These are phyloP conservation scores for Lasiurus borealis DNA, from an alignment of 2,113 vertebrate species.

Conservation along the genomic window DNA sequence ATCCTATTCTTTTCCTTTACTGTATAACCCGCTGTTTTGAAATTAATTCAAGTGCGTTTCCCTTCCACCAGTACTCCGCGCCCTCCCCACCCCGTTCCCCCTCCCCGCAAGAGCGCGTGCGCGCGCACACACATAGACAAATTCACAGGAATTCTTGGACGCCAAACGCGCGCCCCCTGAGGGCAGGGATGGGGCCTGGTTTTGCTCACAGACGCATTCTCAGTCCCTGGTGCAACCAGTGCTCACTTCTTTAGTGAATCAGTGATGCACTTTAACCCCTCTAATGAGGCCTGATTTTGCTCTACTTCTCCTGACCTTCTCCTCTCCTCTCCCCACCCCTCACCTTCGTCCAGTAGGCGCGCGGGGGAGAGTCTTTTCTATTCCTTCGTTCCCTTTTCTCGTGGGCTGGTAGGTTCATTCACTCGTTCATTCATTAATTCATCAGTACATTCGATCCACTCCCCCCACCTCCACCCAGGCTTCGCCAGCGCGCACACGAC, in stretches of 20 bases:
- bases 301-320: not conserved
- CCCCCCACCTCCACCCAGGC: not conserved
- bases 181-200: not conserved
- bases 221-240: not conserved
- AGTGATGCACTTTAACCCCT: not conserved
- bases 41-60: not conserved
- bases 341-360: not conserved
- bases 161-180: not conserved
- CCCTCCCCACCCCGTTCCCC: no score
- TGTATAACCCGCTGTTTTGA: conserved; percentile 14
- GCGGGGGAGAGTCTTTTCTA: not conserved
- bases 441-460: not conserved
- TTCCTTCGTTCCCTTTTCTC: not conserved
- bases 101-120: not conserved
- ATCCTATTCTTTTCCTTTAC: not conserved
- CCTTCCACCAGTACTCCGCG: not conserved
- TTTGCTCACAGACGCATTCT: not conserved
- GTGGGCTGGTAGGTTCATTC: not conserved
- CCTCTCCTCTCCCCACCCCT: not conserved
- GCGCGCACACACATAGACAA: no score
- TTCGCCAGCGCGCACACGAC: fast-evolving
- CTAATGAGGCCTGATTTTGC: not conserved
- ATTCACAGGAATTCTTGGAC: not conserved
- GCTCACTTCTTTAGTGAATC: not conserved
- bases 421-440: conserved; percentile 3